Evolutionary conservation across 2,113 vertebrate genomes (phyloP), one percentile per base, ranked within the genome.

Genomic region (Scartelaos histophorus): DNA sequence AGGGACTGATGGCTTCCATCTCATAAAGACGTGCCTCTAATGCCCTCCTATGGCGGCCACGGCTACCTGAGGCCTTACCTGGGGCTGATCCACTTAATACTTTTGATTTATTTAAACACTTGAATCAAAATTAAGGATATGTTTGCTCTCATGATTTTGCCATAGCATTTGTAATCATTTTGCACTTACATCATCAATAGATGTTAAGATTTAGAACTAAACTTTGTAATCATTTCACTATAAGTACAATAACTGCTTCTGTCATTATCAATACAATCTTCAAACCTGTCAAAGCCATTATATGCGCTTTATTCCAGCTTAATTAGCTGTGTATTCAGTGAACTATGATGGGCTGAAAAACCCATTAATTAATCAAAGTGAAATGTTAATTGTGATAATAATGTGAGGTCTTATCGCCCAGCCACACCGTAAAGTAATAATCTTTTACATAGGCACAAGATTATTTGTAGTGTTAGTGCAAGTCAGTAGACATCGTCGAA

Each of bases 401-500:
- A 64, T n/a, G 29, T n/a, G 61, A 64, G 25, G 34, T 38, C 61
- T 35, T 64, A 64, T 64, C 61, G 34, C 61, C 15, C 19, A 38
- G 17, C 34, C 61, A 17, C 10, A 11, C 71, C 75, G 75, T 73
- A 85, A 76, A 78, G 77, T 74, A 54, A 73, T 74, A 86, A 87
- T 88, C 87, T 85, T 76, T 74, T 85, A 58, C 67, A 34, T 65
- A 70, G 61, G 69, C 67, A 78, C 46, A 9, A 83, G 83, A 84
- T 75, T 80, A 78, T 86, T 85, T 83, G 81, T 70, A 84, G 71
- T 78, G 74, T 46, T 80, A 89, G 82, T 76, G 70, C 72, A 85
- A 90, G 85, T 89, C 84, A 74, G 78, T 79, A 77, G 87, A 88
- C 90, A 83, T 84, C 85, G 86, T 84, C 84, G 88, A 85, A 76